A percentile compares a stretch with the other conserved stretches of the same genome.
Conservation (phyloP, 2,797 vertebrate species). For the Kryptolebias ocellatus region DNA sequence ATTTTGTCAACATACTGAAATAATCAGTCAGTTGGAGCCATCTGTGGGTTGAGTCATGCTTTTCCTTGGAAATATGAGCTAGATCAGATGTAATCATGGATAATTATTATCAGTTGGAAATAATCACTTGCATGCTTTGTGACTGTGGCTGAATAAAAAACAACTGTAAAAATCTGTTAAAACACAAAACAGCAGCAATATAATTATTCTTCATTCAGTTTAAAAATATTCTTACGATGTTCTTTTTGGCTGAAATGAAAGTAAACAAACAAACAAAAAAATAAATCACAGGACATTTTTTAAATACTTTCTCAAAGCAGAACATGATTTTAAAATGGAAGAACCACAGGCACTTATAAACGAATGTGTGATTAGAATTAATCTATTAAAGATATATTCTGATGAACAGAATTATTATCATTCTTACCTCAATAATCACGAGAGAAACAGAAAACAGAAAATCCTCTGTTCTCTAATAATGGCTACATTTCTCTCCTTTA, state of each 20-base stretch:
- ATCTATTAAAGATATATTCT: conserved; percentile 43
- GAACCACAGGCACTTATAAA: conserved; percentile 25
- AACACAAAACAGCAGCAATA: neutral
- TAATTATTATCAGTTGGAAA: neutral
- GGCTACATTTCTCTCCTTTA: conserved; percentile 69
- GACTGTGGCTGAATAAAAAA: neutral
- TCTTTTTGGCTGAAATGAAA: conserved; percentile 8
- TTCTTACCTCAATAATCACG: conserved; percentile 42
- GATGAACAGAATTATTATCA: conserved; percentile 52
- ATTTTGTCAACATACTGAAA: neutral
- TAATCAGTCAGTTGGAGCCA: neutral
- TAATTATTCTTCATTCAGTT: neutral
- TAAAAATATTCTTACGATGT: neutral
- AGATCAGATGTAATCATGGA: conserved; percentile 1
- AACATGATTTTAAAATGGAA: conserved; percentile 11
- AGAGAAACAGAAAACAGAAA: conserved; percentile 68
- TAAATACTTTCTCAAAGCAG: conserved; percentile 8
- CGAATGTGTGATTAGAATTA: conserved; percentile 50
- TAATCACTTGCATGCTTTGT: conserved; percentile 13
- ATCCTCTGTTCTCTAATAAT: conserved; percentile 75
- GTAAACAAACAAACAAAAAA: conserved; percentile 1
- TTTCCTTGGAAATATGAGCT: conserved; percentile 1
- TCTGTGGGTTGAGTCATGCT: neutral
- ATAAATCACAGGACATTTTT: conserved; percentile 6
- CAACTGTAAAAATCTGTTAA: neutral